Conservation (phyloP, 2,113 vertebrate genomes). For the Procavia capensis region DNA sequence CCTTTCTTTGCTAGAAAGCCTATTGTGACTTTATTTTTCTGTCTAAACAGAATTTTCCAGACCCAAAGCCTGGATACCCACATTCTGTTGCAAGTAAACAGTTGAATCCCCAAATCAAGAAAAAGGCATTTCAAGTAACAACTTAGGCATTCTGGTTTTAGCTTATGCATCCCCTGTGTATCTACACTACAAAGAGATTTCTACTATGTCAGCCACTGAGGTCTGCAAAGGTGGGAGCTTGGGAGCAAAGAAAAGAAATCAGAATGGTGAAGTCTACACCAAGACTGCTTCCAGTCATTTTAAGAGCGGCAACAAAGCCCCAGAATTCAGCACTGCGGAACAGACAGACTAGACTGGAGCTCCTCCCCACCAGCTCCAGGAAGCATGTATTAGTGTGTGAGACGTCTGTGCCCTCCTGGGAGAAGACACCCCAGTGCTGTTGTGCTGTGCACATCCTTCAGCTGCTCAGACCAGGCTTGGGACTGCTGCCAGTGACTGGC, state of each 20-base stretch:
- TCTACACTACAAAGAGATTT: neutral
- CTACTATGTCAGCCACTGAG: accelerated
- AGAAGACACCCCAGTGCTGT: accelerated
- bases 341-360: accelerated
- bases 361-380: accelerated
- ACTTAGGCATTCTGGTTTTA: too few species aligned
- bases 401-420: accelerated
- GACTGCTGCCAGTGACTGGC: too few species aligned
- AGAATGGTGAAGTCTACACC: accelerated
- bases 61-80: accelerated
- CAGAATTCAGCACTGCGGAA: accelerated
- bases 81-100: accelerated
- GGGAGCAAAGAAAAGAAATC: neutral
- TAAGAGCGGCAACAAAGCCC: too few species aligned
- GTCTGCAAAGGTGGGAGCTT: neutral
- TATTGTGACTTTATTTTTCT: neutral
- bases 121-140: accelerated
- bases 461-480: accelerated
- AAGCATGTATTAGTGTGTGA: accelerated
- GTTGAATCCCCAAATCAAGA: neutral
- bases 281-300: accelerated
- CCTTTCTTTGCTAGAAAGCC: neutral
- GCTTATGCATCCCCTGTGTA: accelerated
- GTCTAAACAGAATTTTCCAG: neutral
- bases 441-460: accelerated